Percentiles rank a stretch among this genome's conserved stretches.
Conservation (phyloP, 2,113 vertebrate genomes). For the Scartelaos histophorus region DNA sequence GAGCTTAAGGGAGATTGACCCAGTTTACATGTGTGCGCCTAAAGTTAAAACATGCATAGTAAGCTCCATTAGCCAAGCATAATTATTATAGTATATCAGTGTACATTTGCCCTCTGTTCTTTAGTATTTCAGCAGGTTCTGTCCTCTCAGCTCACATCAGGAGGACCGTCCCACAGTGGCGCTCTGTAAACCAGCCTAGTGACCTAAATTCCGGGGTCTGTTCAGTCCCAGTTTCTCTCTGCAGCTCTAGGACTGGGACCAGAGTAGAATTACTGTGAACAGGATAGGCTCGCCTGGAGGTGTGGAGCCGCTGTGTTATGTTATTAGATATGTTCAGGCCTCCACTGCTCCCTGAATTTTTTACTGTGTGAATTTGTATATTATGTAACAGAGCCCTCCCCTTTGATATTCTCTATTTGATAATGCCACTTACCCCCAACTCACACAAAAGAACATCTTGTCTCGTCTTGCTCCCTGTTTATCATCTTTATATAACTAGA, state of each 20-base stretch:
- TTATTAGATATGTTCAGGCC: conserved; percentile 47
- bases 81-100: neutral
- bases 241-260: conserved; percentile 4
- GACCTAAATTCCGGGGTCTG: conserved; percentile 46
- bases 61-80: conserved; percentile 13
- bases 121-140: conserved; percentile 32
- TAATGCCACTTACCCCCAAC: neutral
- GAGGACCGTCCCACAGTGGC: neutral
- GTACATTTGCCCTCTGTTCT: conserved; percentile 5
- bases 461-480: too few relatives aligned
- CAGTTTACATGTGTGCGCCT: conserved; percentile 39
- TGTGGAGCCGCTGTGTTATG: conserved; percentile 42
- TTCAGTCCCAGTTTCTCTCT: conserved; percentile 15
- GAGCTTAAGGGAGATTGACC: conserved; percentile 55
- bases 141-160: conserved; percentile 17
- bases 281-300: conserved; percentile 13
- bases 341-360: conserved; percentile 25
- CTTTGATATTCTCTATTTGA: neutral
- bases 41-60: conserved; percentile 19
- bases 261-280: conserved; percentile 45
- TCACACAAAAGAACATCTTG: too few relatives aligned
- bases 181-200: conserved; percentile 25
- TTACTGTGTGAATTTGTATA: neutral
- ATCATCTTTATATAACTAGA: too few relatives aligned
- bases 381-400: neutral